These are phyloP conservation scores for Rotaria sp. DNA, from an alignment of 2,888 invertebrate genomes.

Conservation along the genomic window DNA sequence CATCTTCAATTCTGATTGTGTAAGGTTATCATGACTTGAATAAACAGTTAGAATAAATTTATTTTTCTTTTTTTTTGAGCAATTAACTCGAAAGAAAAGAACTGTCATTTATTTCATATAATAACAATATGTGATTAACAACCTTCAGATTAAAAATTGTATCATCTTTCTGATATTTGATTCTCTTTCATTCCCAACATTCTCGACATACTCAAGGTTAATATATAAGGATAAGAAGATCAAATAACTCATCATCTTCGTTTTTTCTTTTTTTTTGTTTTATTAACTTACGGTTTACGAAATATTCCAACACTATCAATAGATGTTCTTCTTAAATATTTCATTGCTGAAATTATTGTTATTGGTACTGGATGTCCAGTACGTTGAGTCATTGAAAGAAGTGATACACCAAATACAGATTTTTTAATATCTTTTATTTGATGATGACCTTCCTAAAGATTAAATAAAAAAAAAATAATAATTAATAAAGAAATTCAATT, in stretches of 20 bases:
- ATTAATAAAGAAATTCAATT: not conserved
- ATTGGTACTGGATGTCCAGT: constrained; percentile 80
- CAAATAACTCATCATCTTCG: too few relatives aligned
- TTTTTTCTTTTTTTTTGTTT: too few relatives aligned
- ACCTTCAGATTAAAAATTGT: not conserved
- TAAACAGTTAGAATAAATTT: too few relatives aligned
- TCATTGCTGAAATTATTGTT: constrained; percentile 75
- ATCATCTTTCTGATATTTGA: constrained; percentile 3
- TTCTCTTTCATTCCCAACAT: not conserved
- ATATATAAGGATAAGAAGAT: too few relatives aligned
- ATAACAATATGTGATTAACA: not conserved
- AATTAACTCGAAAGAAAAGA: not conserved
- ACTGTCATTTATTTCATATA: not conserved
- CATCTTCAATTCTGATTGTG: too few relatives aligned
- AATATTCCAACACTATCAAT: constrained; percentile 85
- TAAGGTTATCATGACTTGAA: too few relatives aligned
- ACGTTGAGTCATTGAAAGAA: constrained; percentile 73
- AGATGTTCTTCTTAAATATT: constrained; percentile 76
- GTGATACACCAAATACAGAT: constrained; percentile 77
- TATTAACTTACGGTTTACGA: constrained; percentile 72
- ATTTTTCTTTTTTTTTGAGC: not conserved
- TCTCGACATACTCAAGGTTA: too few relatives aligned
- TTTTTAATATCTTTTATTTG: constrained; percentile 62
- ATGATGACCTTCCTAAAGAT: not conserved
- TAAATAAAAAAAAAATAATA: not conserved